Percentiles rank a stretch among this genome's conserved stretches.
These are phyloP conservation scores for Sparidentex hasta DNA, from an alignment of 2,797 vertebrate species.

Conservation along the genomic window DNA sequence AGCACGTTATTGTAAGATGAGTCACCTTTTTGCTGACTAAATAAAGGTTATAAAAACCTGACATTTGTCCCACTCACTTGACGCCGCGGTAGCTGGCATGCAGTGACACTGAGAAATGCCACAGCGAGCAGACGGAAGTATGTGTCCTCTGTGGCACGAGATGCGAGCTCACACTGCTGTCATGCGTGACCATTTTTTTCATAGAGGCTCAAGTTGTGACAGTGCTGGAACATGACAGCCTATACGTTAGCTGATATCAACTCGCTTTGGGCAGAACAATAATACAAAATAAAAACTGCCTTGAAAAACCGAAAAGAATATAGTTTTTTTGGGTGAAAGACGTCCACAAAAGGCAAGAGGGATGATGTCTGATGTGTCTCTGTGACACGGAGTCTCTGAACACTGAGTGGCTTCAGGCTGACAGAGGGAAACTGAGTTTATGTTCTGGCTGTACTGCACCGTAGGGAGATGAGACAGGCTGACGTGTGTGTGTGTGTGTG, in stretches of 20 bases:
- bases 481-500: conserved; percentile 1
- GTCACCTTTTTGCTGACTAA: conserved; percentile 36
- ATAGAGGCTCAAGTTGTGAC: conserved; percentile 12
- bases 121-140: conserved; percentile 18
- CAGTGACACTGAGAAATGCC: conserved; percentile 64
- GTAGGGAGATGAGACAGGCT: conserved; percentile 27
- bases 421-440: conserved; percentile 36
- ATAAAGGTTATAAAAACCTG: conserved; percentile 66
- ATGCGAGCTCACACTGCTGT: conserved; percentile 31
- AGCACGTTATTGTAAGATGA: conserved; percentile 28
- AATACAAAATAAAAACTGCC: background rate
- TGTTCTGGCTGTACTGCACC: conserved; percentile 36
- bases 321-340: background rate
- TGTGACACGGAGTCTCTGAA: conserved; percentile 35
- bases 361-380: conserved; percentile 20
- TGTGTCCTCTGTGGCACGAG: conserved; percentile 53
- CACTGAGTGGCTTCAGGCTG: conserved; percentile 27
- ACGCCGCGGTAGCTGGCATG: conserved; percentile 47
- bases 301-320: background rate
- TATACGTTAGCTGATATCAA: conserved; percentile 17
- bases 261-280: background rate
- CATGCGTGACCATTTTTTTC: background rate
- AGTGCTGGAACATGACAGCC: conserved; percentile 28
- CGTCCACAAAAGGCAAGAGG: conserved; percentile 23
- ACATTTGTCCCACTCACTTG: conserved; percentile 65